Evolutionary conservation across 2,888 invertebrate species (phyloP), one percentile per base, ranked within the genome.

Genomic region (Andrena bucephala): DNA sequence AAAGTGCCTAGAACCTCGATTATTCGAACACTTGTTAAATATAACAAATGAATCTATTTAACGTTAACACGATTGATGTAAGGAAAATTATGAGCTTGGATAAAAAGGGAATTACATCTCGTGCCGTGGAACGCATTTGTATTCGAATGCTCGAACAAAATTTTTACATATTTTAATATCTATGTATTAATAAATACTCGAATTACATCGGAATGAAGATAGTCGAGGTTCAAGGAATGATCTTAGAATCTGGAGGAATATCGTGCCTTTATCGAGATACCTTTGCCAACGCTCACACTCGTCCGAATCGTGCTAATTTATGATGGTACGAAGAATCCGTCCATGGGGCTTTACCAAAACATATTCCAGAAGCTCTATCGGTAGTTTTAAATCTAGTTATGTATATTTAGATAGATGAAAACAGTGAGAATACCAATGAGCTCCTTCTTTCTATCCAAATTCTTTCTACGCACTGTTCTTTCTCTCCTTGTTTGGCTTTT

Each of bases 311-410:
- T 92, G 90, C 90, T 91, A 91, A 91, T 91, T 92, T 90, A 90
- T 92, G 91, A 90, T 90, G 90, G 88, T 90, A 90, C 88, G 90
- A 92, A 92, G 87, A 88, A 93, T 94, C 94, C 94, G 93, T 94
- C 94, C 93, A 93, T 92, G 92, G 92, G 88, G 93, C 93, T 93
- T 93, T 91, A 92, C 87, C 69, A 69, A 90, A 88, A 92, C 88
- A 90, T 91, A 92, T 92, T 93, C 91, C 91, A 76, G 65, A 91
- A 93, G 92, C 93, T 92, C 92, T 91, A 91, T 90, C 83, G 86
- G 86, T 92, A 92, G 89, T 86, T 86, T 90, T 90, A 81, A 62
- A 79, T n/a, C 65, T 79, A 81, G 69, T 50, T 73, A 65, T 59
- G 42, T 59, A 68, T 63, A 68, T 72, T 67, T 78, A 81, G 69